These are phyloP conservation scores for Pogonocichla stellata DNA, from an alignment of 2,113 vertebrate species.

Conservation along the genomic window DNA sequence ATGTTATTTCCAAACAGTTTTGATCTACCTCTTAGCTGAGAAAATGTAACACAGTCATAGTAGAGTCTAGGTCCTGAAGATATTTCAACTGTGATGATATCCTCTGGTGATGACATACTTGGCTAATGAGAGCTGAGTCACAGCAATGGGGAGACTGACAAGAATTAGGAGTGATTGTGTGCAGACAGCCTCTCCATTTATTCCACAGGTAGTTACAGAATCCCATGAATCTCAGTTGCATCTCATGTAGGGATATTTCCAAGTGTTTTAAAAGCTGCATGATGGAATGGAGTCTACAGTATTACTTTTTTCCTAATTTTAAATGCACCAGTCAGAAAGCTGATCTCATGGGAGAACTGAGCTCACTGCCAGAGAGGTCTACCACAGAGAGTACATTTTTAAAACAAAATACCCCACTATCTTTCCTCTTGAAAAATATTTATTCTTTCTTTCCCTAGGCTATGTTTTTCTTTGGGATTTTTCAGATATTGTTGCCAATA, in stretches of 20 bases:
- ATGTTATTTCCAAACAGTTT: not conserved
- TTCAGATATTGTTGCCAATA: slow-evolving; percentile 51
- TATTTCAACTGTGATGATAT: not conserved
- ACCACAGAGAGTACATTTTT: not conserved
- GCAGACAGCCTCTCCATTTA: not conserved
- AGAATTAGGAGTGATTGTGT: not conserved
- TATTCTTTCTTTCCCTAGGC: slow-evolving; percentile 35
- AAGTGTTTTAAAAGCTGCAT: not conserved
- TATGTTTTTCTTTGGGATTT: slow-evolving; percentile 48
- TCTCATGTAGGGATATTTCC: not conserved
- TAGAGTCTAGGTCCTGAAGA: not conserved
- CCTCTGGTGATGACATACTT: not conserved
- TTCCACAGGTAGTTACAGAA: not conserved
- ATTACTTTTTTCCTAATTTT: not conserved
- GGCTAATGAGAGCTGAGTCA: not conserved
- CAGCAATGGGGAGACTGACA: not conserved
- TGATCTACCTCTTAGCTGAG: not conserved
- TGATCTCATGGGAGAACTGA: not conserved
- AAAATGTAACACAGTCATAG: not conserved
- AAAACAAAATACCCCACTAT: not conserved
- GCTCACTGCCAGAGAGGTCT: not conserved
- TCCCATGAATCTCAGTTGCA: fast-evolving
- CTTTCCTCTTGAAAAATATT: slow-evolving; percentile 33
- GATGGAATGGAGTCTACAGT: not conserved
- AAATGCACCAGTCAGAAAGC: not conserved